A percentile compares a stretch with the other conserved stretches of the same genome.
Conservation (phyloP, 37 sponge, comb jelly and placozoan genomes). For the Theonella swinhoei region DNA sequence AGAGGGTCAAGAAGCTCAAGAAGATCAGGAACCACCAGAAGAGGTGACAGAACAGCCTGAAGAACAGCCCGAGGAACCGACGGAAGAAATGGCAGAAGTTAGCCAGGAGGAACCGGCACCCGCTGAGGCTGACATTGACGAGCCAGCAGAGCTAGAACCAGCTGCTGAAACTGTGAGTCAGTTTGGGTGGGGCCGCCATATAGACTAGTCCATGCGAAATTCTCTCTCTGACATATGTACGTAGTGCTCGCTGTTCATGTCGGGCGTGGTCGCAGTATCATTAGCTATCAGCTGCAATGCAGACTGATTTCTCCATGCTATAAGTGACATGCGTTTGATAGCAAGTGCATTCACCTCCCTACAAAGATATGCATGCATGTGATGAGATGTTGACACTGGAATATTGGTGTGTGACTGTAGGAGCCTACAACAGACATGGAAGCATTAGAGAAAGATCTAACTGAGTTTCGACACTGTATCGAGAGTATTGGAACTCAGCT, state of each 20-base stretch:
- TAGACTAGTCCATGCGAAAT: too few species aligned
- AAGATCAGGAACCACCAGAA: not conserved
- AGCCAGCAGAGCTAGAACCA: not conserved
- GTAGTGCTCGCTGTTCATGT: too few species aligned
- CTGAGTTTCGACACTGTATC: slow-evolving; percentile 23
- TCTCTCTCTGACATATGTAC: too few species aligned
- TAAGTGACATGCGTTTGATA: too few species aligned
- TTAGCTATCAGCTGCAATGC: too few species aligned
- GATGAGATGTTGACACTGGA: too few species aligned
- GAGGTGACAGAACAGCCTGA: not conserved
- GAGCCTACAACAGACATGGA: slow-evolving; percentile 1
- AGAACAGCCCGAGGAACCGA: not conserved
- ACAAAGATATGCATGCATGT: too few species aligned
- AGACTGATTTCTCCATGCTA: too few species aligned
- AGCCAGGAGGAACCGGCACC: not conserved
- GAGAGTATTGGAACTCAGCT: slow-evolving; percentile 42
- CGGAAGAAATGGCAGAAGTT: not conserved
- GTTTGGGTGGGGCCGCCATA: not conserved
- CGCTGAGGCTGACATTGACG: not conserved
- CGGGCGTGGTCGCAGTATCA: too few species aligned
- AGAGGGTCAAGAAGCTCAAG: not conserved
- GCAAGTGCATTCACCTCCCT: too few species aligned
- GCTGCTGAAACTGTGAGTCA: not conserved
- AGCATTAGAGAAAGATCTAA: slow-evolving; percentile 23
- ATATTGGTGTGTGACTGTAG: too few species aligned